A percentile compares a stretch with the other conserved stretches of the same genome.
These are phyloP conservation scores for Chaetops frenatus DNA, from an alignment of 2,113 vertebrate genomes.

Conservation along the genomic window DNA sequence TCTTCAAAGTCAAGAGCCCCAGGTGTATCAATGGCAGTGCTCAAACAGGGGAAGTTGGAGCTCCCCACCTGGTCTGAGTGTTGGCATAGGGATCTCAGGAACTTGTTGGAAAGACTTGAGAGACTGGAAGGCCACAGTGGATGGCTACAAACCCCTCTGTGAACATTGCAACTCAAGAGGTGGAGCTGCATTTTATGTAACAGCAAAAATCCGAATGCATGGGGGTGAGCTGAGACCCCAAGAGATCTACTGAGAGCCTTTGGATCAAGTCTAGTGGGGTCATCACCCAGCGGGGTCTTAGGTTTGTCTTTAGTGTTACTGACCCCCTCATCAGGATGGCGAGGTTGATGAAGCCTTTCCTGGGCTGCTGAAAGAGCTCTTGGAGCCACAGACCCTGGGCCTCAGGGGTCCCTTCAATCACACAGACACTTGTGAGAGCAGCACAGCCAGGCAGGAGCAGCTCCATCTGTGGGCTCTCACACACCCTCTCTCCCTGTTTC, in stretches of 20 bases:
- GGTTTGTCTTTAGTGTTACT: background rate
- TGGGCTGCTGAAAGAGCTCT: background rate
- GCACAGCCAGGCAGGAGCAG: background rate
- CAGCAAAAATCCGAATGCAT: background rate
- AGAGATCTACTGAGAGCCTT: background rate
- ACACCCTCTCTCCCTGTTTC: background rate
- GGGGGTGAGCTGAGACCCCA: background rate
- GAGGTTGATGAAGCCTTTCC: background rate
- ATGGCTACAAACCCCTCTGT: background rate
- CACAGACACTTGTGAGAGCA: background rate
- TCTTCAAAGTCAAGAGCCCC: background rate
- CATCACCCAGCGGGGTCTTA: fast-evolving
- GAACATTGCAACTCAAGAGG: background rate
- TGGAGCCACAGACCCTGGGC: background rate
- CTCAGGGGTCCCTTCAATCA: background rate
- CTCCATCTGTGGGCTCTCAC: background rate
- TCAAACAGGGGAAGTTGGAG: background rate
- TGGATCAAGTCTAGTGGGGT: background rate
- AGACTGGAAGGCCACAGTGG: background rate
- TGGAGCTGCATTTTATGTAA: background rate
- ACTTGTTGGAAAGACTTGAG: background rate
- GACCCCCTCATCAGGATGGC: background rate
- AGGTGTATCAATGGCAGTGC: background rate
- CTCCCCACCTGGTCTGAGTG: fast-evolving
- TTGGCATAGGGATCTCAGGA: background rate